Percentiles rank a stretch among this genome's conserved stretches.
These are phyloP conservation scores for Eristalis tenax DNA, from an alignment of 2,888 invertebrate genomes.

Conservation along the genomic window DNA sequence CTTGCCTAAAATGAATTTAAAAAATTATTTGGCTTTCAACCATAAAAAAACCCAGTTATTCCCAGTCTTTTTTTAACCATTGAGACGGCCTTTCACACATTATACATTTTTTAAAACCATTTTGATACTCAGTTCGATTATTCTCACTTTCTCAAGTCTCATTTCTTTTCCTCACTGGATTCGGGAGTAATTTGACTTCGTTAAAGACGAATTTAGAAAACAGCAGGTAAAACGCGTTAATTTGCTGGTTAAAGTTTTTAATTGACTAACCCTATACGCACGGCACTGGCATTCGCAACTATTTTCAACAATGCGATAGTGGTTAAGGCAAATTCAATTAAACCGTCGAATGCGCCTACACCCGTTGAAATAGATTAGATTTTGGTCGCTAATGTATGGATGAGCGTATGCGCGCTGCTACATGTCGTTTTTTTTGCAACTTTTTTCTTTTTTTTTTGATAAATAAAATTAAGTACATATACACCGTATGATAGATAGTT, in stretches of 20 bases:
- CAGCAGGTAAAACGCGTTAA: not conserved
- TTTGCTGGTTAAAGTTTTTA: conserved; percentile 48
- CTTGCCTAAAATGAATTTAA: too few relatives aligned
- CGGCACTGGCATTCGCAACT: conserved; percentile 34
- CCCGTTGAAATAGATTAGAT: conserved; percentile 48
- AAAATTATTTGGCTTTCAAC: too few relatives aligned
- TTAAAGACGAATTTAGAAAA: not conserved
- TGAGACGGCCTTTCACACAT: too few relatives aligned
- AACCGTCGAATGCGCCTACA: conserved; percentile 34
- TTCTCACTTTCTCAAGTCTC: too few relatives aligned
- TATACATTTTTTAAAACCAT: too few relatives aligned
- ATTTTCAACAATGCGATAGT: conserved; percentile 62
- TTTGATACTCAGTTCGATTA: too few relatives aligned
- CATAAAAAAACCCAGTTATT: too few relatives aligned
- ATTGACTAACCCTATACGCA: conserved; percentile 44
- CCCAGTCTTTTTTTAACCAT: too few relatives aligned
- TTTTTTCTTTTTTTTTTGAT: conserved; percentile 8
- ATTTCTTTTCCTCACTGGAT: too few relatives aligned
- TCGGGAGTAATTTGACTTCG: too few relatives aligned
- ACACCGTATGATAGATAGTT: not conserved
- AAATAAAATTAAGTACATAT: not conserved
- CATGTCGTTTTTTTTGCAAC: not conserved
- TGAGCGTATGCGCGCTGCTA: not conserved
- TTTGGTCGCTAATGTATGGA: conserved; percentile 30
- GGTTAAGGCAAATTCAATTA: conserved; percentile 63